These are phyloP conservation scores for Hypolimnas misippus DNA, from an alignment of 2,888 invertebrate genomes.

Conservation along the genomic window DNA sequence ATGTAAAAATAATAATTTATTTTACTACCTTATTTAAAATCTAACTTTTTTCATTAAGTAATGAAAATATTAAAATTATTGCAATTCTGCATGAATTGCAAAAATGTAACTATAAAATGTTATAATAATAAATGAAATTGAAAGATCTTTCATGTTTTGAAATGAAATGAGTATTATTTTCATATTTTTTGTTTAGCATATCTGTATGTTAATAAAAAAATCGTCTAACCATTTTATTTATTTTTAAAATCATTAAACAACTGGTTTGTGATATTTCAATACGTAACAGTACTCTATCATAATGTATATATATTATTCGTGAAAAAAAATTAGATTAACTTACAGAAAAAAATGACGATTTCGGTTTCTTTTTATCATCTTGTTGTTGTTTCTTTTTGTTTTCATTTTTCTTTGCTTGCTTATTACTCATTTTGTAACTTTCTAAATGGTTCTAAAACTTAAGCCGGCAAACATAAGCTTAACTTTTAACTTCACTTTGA, in stretches of 20 bases:
- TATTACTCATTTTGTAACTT: conserved; percentile 34
- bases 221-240: no score
- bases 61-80: no score
- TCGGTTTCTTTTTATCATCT: conserved; percentile 31
- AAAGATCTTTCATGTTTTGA: no score
- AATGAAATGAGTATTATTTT: no score
- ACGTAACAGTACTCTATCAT: not conserved
- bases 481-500: not conserved
- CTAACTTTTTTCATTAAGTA: no score
- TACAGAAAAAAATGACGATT: conserved; percentile 35
- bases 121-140: no score
- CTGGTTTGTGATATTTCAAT: not conserved
- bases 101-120: no score
- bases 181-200: no score
- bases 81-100: no score
- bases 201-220: no score
- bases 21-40: no score
- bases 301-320: no score
- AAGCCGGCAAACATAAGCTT: conserved; percentile 5
- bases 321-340: conserved; percentile 20
- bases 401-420: conserved; percentile 38
- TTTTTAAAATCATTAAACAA: not conserved
- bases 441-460: not conserved
- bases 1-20: not conserved
- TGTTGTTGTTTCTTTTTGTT: conserved; percentile 39